phyloP scores from a whole-genome alignment of 2,797 vertebrate genomes.

The Cottoperca gobio region DNA sequence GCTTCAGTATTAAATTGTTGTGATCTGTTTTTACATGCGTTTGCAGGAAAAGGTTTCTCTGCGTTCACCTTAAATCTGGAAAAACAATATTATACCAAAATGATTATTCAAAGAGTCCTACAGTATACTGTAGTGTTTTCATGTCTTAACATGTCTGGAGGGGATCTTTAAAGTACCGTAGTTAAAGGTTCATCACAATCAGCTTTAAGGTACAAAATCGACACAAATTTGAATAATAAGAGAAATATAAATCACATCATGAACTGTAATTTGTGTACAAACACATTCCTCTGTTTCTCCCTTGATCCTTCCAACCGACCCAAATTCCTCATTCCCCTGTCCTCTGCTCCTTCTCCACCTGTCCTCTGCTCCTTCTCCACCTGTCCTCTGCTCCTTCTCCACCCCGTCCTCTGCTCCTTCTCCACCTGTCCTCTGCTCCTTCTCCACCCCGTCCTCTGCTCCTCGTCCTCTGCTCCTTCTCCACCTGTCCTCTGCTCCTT shows the following conservation, averaged over 20 bases:
- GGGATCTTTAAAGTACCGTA: neutral
- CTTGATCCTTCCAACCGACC: constrained; percentile 46
- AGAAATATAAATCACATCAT: neutral
- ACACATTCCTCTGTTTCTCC: constrained; percentile 6
- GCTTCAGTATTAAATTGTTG: neutral
- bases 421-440: no score
- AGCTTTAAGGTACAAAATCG: neutral
- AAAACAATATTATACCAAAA: no score
- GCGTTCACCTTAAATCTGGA: no score
- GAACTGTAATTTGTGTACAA: neutral
- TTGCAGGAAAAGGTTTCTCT: no score
- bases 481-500: constrained; percentile 43
- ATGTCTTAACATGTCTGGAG: neutral
- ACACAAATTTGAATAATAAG: neutral
- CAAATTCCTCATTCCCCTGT: constrained; percentile 43
- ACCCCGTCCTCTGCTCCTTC: constrained; percentile 44
- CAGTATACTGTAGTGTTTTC: neutral
- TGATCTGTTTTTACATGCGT: no score
- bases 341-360: constrained; percentile 35
- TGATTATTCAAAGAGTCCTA: no score
- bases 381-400: constrained; percentile 46
- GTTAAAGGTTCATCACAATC: neutral
- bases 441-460: constrained; percentile 37
- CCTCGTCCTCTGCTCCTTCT: no score
- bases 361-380: neutral